Evolutionary conservation across 2,113 vertebrate genomes (phyloP).

Genomic region (Hydropotes inermis): DNA sequence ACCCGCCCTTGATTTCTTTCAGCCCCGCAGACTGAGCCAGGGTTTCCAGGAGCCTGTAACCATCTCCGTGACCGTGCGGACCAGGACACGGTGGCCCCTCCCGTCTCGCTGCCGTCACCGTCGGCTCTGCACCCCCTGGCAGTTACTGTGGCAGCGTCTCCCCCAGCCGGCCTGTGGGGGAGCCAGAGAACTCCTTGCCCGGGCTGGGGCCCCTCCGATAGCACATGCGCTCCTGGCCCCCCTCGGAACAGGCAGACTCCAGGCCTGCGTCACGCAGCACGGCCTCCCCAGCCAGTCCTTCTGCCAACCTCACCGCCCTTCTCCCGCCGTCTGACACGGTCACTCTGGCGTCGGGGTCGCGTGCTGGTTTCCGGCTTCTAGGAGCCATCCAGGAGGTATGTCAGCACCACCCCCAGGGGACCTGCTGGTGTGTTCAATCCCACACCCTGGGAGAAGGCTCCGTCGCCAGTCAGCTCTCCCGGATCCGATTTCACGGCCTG

Average conservation of each 20-base stretch:
- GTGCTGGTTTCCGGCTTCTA: not conserved
- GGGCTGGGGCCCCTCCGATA: fast-evolving
- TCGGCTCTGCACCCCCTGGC: not conserved
- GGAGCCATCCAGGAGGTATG: not conserved
- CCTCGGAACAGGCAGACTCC: fast-evolving
- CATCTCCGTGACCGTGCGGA: fast-evolving
- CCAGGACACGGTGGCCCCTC: not conserved
- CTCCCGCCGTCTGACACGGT: fast-evolving
- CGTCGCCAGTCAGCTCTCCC: too few species aligned
- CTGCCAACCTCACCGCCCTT: not conserved
- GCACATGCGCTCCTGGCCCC: not conserved
- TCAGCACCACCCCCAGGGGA: fast-evolving
- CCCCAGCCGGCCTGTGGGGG: fast-evolving
- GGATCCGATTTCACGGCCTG: fast-evolving
- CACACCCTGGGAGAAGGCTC: not conserved
- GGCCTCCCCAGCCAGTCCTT: fast-evolving
- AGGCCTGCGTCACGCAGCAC: fast-evolving
- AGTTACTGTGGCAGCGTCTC: not conserved
- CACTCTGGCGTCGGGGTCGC: too few species aligned
- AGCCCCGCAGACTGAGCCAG: fast-evolving
- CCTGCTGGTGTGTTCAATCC: not conserved
- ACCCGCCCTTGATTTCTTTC: fast-evolving
- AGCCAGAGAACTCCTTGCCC: not conserved
- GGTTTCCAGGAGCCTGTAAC: fast-evolving
- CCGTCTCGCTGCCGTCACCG: not conserved